Evolutionary conservation across 2,113 vertebrate genomes (phyloP), one percentile per base, ranked within the genome.

Genomic region (Malurus cyaneus): DNA sequence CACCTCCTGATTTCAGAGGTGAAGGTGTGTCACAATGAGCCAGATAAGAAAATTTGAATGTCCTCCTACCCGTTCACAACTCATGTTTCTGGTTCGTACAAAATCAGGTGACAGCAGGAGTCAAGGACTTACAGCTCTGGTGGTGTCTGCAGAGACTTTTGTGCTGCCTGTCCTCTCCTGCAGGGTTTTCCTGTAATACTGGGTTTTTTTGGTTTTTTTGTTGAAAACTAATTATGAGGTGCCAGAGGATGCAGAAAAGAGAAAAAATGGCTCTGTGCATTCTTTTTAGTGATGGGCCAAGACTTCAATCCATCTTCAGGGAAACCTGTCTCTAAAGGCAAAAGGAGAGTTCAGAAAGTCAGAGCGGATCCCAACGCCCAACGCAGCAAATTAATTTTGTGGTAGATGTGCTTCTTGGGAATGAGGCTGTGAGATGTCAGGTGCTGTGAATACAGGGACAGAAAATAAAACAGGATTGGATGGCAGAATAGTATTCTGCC

Each of bases 11-110:
- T 88, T 92, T 74, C 76, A 78, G 72, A 84, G 88, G 65, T 56
- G 60, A 92, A 86, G 39, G 47, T 92, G 50, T 78, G 85, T 85
- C 85, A 77, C 91, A 85, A 0, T 60, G 78, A 82, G 78, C n/a
- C 84, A 65, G 24, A 54, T 82, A 92, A 92, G n/a, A 76, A 85
- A 94, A 93, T 78, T 49, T 42, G 76, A 91, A 61, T 42, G 18
- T 67, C 41, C 44, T 81, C 52, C 65, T 74, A 5, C 49, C 53
- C 1, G 0, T n/a, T 11, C 23, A 49, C 44, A 60, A 0, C 53
- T 95, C 65, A 42, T 0, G 0, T 84, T 91, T 79, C 84, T 87
- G 65, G 49, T 61, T 78, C 39, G 18, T 18, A 47, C 52, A 71
- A 41, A 81, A 80, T 66, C 34, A 62, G 13, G 41, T 74, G 88